Base-by-base conservation (phyloP, 1,140 invertebrate species). In the Drosophila arawakana region DNA sequence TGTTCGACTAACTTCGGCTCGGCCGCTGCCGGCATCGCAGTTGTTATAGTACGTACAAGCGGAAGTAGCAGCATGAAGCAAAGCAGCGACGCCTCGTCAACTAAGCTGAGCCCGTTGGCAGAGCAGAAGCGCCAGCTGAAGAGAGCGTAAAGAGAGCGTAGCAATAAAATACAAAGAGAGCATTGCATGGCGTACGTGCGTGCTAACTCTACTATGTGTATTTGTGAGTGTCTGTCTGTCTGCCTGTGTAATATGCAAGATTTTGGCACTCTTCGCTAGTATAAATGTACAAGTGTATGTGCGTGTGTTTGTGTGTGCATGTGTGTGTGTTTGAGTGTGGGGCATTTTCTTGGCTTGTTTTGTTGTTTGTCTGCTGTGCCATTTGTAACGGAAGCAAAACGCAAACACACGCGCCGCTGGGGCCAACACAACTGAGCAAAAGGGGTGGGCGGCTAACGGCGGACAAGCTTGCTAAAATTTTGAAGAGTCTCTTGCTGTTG, bases 311-410 rank as follows among this genome's bases (percentile, higher is more conserved):
- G 39, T 75, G 46, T 50, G 49, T 67, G 67, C 46, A 3, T 30
- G 25, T 30, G 6, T 30, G 25, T 30, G 25, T 30, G 25, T 30
- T 30, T 30, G 25, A 57, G 60, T 61, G 49, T 55, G 59, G 66
- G 54, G 58, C 59, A 65, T 72, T 72, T 72, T 76, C 67, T 54
- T 71, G 43, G 60, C 60, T 71, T 63, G 46, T 62, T 44, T 71
- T 75, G 58, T 65, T 75, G 68, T 67, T 74, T 70, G 73, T 71
- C 60, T 76, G 58, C 46, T 76, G 55, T 76, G 67, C 61, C 71
- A 78, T 73, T 78, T 88, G 82, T 88, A 89, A 89, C 83, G 83
- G 83, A 88, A 88, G 83, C 84, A 75, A 89, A 88, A 78, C 78
- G 84, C 73, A 80, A 79, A 67, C 77, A 81, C 73, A 73, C 73